Evolutionary conservation across 2,888 invertebrate species (phyloP), one percentile per base, ranked within the genome.

Genomic region (Cryptocheilus praepositus): DNA sequence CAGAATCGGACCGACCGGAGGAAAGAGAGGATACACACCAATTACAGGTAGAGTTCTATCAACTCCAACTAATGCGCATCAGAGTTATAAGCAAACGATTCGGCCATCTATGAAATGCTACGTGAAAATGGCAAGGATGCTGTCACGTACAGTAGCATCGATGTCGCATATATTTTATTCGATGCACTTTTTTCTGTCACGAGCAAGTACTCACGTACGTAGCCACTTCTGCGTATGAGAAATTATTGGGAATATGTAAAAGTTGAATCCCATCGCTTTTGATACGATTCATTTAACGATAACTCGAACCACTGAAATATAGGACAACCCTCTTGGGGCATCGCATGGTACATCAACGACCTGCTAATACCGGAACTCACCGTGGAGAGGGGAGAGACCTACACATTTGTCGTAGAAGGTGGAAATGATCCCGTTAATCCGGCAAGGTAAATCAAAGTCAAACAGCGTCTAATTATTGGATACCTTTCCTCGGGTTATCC

Each of bases 261-360:
- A 36, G 8, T 36, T 11, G 36, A 1, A 7, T 36, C 36, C 36
- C 36, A 11, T 11, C 36, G 7, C 36, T 36, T 36, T 36, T 36
- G 36, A 36, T 36, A 36, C 36, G 36, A 36, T 36, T 36, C 36
- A 36, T 36, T 36, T 11, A 36, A 36, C 36, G 11, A 36, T 36
- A 36, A 5, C 36, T 11, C 11, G 36, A 36, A 36, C 11, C 36
- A 36, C 36, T 11, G 36, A 36, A 64, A 61, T 49, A 5, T 64
- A 93, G 93, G 92, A 54, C 91, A 92, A 78, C 94, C 95, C 5
- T 94, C 95, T 0, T 96, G 96, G 95, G 96, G 96, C 65, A 95
- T 97, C 73, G 95, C 96, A 18, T 97, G 96, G 96, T 98, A 96
- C 90, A 93, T 98, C 85, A 97, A 98, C 89, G 96, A 96, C 83